Base-by-base conservation (phyloP, 1,140 invertebrate genomes). In the Pogonomyrmex barbatus region DNA sequence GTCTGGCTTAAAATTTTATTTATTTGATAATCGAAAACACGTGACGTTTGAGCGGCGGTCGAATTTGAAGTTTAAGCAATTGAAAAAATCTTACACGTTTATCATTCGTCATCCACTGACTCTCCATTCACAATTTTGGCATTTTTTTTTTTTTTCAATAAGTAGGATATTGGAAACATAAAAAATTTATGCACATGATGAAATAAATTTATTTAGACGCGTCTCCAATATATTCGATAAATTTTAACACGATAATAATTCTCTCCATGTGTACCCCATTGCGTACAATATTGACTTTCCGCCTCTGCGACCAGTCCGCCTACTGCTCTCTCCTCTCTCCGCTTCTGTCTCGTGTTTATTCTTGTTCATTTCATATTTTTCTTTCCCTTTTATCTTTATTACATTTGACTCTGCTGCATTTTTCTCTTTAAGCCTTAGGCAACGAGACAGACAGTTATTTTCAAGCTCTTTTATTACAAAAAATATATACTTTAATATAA, bases 111-210 rank as follows among this genome's bases (percentile, higher is more conserved):
- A 70, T 71, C 39, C 45, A 10, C 60, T 14, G 6, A 9, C n/a
- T 30, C 9, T 30, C 12, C 47, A 4, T 8, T n/a, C 42, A 12
- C 12, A 6, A 70, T 67, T 12, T 77, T 45, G 17, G 14, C 47
- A 30, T 54, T 60, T 75, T 39, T 58, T 58, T 30, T 54, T 75
- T 39, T 58, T 58, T 30, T 54, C 54, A 70, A 47, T 24, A 12
- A 24, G 56, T 63, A n/a, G 30, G 58, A 77, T 89, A 89, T 89
- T 62, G 88, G 70, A 89, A 89, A 89, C 56, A 87, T 89, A 89
- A 89, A 68, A 30, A 8, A 45, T 8, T 14, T 39, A 42, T 6
- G 9, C 50, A 30, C 70, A 79, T 60, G 62, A 86, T 73, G 79
- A 89, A 77, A 17, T 82, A 73, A 75, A 42, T 75, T 89, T 73